These are phyloP conservation scores for Micrasema longulum DNA, from an alignment of 1,140 invertebrate species.

Conservation along the genomic window DNA sequence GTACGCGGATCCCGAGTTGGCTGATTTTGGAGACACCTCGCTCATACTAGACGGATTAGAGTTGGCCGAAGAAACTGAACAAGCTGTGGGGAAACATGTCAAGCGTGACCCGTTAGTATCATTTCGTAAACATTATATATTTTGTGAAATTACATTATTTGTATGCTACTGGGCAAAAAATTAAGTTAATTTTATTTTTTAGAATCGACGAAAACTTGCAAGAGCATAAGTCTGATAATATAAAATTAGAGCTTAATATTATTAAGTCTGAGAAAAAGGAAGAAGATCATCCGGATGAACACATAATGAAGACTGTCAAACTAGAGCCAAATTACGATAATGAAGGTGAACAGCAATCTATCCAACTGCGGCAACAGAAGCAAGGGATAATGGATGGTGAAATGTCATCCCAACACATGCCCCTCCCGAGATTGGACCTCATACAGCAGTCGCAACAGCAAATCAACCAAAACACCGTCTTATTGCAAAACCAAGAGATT, in stretches of 20 bases:
- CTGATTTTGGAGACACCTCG: conserved; percentile 80
- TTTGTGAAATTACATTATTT: too few relatives aligned
- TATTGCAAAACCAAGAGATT: conserved; percentile 43
- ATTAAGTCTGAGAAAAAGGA: conserved; percentile 52
- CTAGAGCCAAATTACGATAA: conserved; percentile 41
- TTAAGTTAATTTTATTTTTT: conserved; percentile 25
- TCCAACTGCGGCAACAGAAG: conserved; percentile 32
- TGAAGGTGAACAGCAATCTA: conserved; percentile 36
- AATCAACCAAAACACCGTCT: conserved; percentile 34
- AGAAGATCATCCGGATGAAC: conserved; percentile 17
- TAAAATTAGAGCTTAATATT: conserved; percentile 43
- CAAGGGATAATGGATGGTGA: conserved; percentile 26
- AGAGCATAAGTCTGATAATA: conserved; percentile 30
- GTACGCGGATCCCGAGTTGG: conserved; percentile 95
- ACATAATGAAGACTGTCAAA: conserved; percentile 50
- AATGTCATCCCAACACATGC: conserved; percentile 21
- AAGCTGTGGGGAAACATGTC: conserved; percentile 48
- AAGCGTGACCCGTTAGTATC: conserved; percentile 51
- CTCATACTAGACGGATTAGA: conserved; percentile 84
- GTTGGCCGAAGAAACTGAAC: conserved; percentile 73
- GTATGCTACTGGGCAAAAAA: too few relatives aligned
- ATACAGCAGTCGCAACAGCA: conserved; percentile 44
- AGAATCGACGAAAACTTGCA: conserved; percentile 42
- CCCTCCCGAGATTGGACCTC: conserved; percentile 37
- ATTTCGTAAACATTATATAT: too few relatives aligned